Percentiles rank a stretch among this genome's conserved stretches.
Conservation (phyloP, 2,797 vertebrate species). For the Ctenochaetus hawaiiensis region DNA sequence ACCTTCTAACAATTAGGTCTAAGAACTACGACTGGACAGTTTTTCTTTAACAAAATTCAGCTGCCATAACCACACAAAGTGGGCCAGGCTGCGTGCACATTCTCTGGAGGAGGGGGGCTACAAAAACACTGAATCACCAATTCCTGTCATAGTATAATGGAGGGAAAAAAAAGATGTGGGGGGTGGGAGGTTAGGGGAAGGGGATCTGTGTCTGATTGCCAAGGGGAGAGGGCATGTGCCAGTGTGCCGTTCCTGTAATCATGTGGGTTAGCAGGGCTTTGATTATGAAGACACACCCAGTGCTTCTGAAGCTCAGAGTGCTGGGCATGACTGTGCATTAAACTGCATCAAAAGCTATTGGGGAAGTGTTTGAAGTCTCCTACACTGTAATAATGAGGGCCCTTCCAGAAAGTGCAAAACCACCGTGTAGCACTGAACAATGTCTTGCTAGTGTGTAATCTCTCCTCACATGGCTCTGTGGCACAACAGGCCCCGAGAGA, state of each 20-base stretch:
- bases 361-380: slow-evolving; percentile 69
- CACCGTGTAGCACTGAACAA: slow-evolving; percentile 69
- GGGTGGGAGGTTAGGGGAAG: background rate
- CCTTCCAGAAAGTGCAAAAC: slow-evolving; percentile 71
- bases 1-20: slow-evolving; percentile 3
- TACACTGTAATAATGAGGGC: slow-evolving; percentile 67
- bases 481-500: slow-evolving; percentile 56
- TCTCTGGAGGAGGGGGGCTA: slow-evolving; percentile 22
- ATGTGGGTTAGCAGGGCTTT: slow-evolving; percentile 77
- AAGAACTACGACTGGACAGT: slow-evolving; percentile 9
- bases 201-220: slow-evolving; percentile 53
- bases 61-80: slow-evolving; percentile 37
- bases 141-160: slow-evolving; percentile 63
- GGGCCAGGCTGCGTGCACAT: slow-evolving; percentile 7
- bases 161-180: slow-evolving; percentile 28
- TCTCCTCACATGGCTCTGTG: slow-evolving; percentile 68
- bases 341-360: slow-evolving; percentile 72
- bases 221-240: slow-evolving; percentile 71
- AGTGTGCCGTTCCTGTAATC: slow-evolving; percentile 80
- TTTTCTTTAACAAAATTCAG: slow-evolving; percentile 21
- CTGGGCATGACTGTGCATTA: slow-evolving; percentile 72
- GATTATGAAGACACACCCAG: slow-evolving; percentile 79
- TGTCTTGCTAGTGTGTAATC: slow-evolving; percentile 71
- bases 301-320: slow-evolving; percentile 62
- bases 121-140: slow-evolving; percentile 67